Evolutionary conservation across 2,113 vertebrate genomes (phyloP).

Genomic region (Pimephales promelas): DNA sequence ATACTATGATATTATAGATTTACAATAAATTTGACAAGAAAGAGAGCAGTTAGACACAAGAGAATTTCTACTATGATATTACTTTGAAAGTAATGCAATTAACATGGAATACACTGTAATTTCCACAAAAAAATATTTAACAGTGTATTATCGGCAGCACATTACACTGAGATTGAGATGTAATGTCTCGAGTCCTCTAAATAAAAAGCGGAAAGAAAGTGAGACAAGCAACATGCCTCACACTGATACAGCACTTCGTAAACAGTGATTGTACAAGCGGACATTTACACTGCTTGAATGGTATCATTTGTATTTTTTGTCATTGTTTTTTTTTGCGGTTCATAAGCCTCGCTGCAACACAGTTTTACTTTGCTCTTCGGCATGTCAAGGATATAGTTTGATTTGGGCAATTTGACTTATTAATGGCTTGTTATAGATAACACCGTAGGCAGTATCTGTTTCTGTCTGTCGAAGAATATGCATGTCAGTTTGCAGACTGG

Average conservation of each 20-base stretch:
- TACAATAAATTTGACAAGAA: no score
- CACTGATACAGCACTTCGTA: not conserved
- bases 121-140: no score
- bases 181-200: not conserved
- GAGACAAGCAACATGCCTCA: not conserved
- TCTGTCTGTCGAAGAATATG: conserved; percentile 16
- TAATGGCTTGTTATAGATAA: conserved; percentile 34
- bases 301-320: not conserved
- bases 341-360: not conserved
- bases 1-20: no score
- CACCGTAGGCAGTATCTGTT: conserved; percentile 12
- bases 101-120: no score
- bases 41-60: no score
- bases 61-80: no score
- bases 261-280: conserved; percentile 18
- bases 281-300: conserved; percentile 9
- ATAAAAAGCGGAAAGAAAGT: not conserved
- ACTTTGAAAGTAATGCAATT: no score
- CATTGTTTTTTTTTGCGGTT: not conserved
- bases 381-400: conserved; percentile 20
- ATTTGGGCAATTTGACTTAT: conserved; percentile 35
- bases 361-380: not conserved
- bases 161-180: not conserved
- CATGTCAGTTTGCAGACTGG: conserved; percentile 17
- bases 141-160: not conserved